Conservation (phyloP, 2,888 invertebrate genomes). For the Maniola hyperantus region DNA sequence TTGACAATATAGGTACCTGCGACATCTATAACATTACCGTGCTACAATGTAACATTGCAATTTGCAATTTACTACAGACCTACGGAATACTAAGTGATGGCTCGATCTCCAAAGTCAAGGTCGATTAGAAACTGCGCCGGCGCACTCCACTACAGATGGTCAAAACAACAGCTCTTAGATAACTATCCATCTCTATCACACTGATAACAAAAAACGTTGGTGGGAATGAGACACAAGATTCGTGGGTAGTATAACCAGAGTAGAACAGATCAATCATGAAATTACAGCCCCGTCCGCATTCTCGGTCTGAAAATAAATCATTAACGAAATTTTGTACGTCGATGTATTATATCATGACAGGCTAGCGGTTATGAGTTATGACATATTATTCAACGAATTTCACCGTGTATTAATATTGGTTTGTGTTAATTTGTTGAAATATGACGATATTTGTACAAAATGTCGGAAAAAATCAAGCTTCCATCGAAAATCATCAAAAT, state of each 20-base stretch:
- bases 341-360: conserved; percentile 25
- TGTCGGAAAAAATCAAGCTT: too few relatives aligned
- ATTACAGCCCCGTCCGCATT: conserved; percentile 67
- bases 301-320: conserved; percentile 69
- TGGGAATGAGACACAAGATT: conserved; percentile 48
- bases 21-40: too few relatives aligned
- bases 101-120: conserved; percentile 74
- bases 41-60: too few relatives aligned
- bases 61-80: too few relatives aligned
- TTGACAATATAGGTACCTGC: too few relatives aligned
- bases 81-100: conserved; percentile 44
- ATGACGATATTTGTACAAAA: too few relatives aligned
- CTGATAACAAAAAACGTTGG: conserved; percentile 38
- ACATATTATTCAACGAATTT: too few relatives aligned
- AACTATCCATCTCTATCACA: conserved; percentile 50
- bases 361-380: too few relatives aligned
- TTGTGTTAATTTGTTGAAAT: too few relatives aligned
- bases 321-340: conserved; percentile 57
- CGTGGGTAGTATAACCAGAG: conserved; percentile 48
- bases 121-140: conserved; percentile 59
- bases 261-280: conserved; percentile 59
- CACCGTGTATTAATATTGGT: too few relatives aligned
- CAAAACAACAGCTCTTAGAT: conserved; percentile 43
- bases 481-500: too few relatives aligned
- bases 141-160: conserved; percentile 42